Base-by-base conservation (phyloP, 1,140 invertebrate species). In the Cheumatopsyche charites region DNA sequence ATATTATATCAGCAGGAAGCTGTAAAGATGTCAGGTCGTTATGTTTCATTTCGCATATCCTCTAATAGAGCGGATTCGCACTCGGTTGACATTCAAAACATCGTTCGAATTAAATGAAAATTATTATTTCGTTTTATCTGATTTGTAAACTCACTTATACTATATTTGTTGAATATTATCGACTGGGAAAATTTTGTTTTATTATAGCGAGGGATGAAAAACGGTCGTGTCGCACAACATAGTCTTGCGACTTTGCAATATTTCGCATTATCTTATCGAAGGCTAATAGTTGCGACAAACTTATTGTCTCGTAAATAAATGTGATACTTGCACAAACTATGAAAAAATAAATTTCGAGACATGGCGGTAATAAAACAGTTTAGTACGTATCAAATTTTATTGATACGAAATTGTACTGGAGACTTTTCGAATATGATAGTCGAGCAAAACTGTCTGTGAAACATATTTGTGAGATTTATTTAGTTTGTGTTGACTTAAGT, bases 201-300 rank as follows among this genome's bases (percentile, higher is more conserved):
- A 15, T 52, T 52, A 52, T 52, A 17, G 47, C 47, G 47, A 9
- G 47, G 47, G 47, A 52, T 52, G 47, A 52, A 52, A 52, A 52
- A 52, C 19, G 47, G 19, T 5, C 47, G 47, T 52, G 47, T 52
- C 47, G 47, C n/a, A 52, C 47, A 52, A 52, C 47, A 52, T 52
- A 13, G 47, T 19, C 47, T 19, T 52, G 19, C 15, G 19, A 52
- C 47, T 52, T 17, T 17, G 4, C 47, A 15, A 52, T 52, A 52
- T 52, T 52, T 52, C 19, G 19, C 19, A 17, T 47, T 52, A 52
- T 52, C 47, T 52, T 52, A 52, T 52, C 47, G 47, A 11, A 7
- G 1, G 15, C 47, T 52, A 52, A 52, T 52, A 52, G 47, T 52
- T 52, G n/a, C 47, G 47, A 17, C 5, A 19, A 52, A 52, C 47